These are phyloP conservation scores for Holothuria leucospilota DNA, from an alignment of 53 echinoderm and acorn worm genomes.

Conservation along the genomic window DNA sequence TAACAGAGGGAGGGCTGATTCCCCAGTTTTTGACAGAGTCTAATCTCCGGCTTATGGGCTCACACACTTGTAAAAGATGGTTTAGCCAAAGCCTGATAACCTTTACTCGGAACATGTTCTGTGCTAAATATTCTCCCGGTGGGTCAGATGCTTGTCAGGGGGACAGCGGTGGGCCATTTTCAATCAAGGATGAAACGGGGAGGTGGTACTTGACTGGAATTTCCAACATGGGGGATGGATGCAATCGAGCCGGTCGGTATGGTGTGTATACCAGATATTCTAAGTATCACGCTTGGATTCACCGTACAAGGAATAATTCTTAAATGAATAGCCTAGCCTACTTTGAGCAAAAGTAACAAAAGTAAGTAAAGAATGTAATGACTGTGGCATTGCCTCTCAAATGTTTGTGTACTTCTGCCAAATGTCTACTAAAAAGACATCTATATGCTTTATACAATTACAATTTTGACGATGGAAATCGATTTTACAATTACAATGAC, in stretches of 20 bases:
- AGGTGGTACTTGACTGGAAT: conserved; percentile 75
- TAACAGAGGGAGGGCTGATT: conserved; percentile 61
- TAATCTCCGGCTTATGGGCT: conserved; percentile 60
- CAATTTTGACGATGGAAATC: too few relatives aligned
- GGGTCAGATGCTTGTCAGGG: conserved; percentile 68
- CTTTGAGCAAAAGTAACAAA: too few relatives aligned
- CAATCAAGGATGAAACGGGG: conserved; percentile 32
- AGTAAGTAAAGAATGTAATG: too few relatives aligned
- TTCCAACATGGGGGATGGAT: conserved; percentile 83
- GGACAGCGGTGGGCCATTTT: conserved; percentile 87
- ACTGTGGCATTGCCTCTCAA: too few relatives aligned
- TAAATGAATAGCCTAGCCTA: too few relatives aligned
- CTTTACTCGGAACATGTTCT: conserved; percentile 82
- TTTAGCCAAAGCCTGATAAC: conserved; percentile 6
- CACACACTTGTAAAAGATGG: conserved; percentile 36
- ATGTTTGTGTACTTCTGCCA: too few relatives aligned
- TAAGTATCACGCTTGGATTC: conserved; percentile 62
- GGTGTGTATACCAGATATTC: conserved; percentile 81
- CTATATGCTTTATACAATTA: too few relatives aligned
- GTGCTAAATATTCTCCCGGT: conserved; percentile 62
- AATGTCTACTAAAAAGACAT: too few relatives aligned
- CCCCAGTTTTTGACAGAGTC: conserved; percentile 69
- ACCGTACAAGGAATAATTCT: too few relatives aligned
- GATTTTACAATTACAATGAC: too few relatives aligned
- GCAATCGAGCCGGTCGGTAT: conserved; percentile 72